Conservation (phyloP, 2,797 vertebrate genomes). For the Bucorvus abyssinicus region DNA sequence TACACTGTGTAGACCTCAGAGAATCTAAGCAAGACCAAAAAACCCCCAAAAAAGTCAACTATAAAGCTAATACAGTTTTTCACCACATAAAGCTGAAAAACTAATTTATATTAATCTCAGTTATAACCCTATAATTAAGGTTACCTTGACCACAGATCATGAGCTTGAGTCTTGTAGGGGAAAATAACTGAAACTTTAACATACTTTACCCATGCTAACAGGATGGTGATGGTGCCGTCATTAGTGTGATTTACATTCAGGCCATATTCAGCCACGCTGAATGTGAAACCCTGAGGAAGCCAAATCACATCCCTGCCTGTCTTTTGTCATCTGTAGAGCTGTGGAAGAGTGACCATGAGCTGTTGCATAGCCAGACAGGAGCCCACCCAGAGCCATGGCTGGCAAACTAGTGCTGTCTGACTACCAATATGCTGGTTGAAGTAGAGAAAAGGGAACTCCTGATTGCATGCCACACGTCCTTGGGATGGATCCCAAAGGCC, state of each 20-base stretch:
- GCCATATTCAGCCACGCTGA: not conserved
- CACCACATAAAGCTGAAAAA: not conserved
- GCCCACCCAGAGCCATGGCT: too few relatives aligned
- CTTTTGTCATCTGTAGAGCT: too few relatives aligned
- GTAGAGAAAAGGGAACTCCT: not conserved
- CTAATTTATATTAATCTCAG: not conserved
- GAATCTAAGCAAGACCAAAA: not conserved
- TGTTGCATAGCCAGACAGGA: too few relatives aligned
- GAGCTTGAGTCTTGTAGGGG: not conserved
- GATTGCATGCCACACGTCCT: rapidly evolving
- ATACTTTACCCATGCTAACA: rapidly evolving
- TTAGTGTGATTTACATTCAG: too few relatives aligned
- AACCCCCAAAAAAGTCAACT: not conserved
- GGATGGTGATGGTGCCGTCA: rapidly evolving
- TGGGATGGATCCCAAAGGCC: not conserved
- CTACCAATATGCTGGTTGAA: rapidly evolving
- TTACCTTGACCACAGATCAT: not conserved
- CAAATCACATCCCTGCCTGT: not conserved
- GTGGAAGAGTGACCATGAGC: too few relatives aligned
- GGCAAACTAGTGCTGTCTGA: rapidly evolving
- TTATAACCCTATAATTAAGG: not conserved
- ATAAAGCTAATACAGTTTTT: not conserved
- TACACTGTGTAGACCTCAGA: not conserved
- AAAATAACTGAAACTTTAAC: not conserved
- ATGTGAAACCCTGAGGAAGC: rapidly evolving